Conservation (phyloP, 64 coral and sea anemone species). For the Hydrozoanthus tunicans region DNA sequence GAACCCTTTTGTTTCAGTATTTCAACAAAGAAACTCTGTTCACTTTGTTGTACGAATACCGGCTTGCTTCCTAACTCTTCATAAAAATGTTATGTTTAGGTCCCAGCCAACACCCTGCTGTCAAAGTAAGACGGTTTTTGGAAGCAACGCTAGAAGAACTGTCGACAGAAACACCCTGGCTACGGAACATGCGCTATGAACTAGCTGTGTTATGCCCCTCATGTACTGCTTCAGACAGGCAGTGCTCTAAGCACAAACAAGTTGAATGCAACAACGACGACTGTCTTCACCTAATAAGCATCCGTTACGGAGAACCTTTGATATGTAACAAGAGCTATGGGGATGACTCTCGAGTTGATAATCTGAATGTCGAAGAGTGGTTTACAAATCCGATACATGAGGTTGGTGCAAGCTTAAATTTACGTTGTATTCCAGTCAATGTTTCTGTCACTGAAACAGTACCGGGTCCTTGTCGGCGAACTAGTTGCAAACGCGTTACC, state of each 20-base stretch:
- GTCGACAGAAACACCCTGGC: slow-evolving; percentile 56
- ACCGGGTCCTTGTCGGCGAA: too few species aligned
- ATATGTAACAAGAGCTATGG: slow-evolving; percentile 10
- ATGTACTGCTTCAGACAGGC: neutral
- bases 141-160: slow-evolving; percentile 54
- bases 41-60: neutral
- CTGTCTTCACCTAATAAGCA: slow-evolving; percentile 51
- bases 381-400: neutral
- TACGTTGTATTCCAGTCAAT: too few species aligned
- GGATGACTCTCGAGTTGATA: slow-evolving; percentile 17
- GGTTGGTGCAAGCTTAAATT: neutral
- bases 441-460: too few species aligned
- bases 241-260: slow-evolving; percentile 45
- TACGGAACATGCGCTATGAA: slow-evolving; percentile 57
- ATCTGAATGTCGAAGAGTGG: slow-evolving; percentile 49
- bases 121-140: slow-evolving; percentile 39
- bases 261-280: slow-evolving; percentile 51
- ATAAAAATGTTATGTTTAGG: neutral
- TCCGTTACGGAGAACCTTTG: slow-evolving; percentile 15
- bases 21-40: neutral
- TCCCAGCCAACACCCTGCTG: neutral
- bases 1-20: neutral
- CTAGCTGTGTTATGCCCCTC: slow-evolving; percentile 60
- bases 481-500: too few species aligned
- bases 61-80: neutral